These are phyloP conservation scores for Mya arenaria DNA, from an alignment of 1,140 invertebrate species.

Conservation along the genomic window DNA sequence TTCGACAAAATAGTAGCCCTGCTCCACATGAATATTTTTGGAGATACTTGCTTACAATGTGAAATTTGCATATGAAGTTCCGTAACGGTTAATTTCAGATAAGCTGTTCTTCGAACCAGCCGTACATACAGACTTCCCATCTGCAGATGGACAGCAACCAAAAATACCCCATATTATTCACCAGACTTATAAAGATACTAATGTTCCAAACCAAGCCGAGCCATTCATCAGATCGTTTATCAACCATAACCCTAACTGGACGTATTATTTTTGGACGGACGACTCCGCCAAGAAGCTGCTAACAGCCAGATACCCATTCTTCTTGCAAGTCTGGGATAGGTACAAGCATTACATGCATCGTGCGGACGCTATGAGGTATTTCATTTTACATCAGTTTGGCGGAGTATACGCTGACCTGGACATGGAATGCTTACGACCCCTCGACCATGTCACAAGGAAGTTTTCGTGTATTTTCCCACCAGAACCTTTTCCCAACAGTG, in stretches of 20 bases:
- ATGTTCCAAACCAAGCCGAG: conserved; percentile 59
- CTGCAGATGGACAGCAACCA: background rate
- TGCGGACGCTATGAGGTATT: conserved; percentile 71
- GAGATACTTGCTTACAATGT: no score
- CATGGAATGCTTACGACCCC: conserved; percentile 64
- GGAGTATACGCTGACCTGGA: conserved; percentile 75
- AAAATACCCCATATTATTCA: conserved; percentile 74
- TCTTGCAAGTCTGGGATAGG: conserved; percentile 64
- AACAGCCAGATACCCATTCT: conserved; percentile 60
- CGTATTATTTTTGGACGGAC: conserved; percentile 75
- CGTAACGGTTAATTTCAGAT: no score
- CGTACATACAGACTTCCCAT: conserved; percentile 45
- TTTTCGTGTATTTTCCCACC: conserved; percentile 70
- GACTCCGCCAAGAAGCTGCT: conserved; percentile 64
- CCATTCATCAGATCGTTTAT: conserved; percentile 67
- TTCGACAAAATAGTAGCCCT: no score
- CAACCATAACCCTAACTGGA: conserved; percentile 68
- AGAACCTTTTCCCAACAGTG: conserved; percentile 70
- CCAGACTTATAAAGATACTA: conserved; percentile 68
- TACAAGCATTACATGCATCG: conserved; percentile 60
- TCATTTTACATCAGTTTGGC: no score
- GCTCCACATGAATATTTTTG: no score
- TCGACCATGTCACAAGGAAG: conserved; percentile 57
- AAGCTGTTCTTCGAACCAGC: conserved; percentile 19
- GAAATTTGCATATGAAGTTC: no score